Base-by-base conservation (phyloP, 1,140 invertebrate genomes). In the Drosophila simulans region DNA sequence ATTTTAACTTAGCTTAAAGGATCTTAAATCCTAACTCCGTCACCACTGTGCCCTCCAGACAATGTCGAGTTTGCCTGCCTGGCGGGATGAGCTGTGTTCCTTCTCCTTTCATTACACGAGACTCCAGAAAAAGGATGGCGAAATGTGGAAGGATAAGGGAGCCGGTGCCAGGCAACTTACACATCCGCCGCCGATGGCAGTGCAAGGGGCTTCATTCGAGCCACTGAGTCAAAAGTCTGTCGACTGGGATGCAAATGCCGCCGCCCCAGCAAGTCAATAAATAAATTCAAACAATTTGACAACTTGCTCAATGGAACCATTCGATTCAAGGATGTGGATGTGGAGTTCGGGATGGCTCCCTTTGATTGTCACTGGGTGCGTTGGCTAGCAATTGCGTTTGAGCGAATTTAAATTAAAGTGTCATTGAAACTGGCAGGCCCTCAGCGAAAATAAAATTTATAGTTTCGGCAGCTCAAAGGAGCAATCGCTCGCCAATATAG, bases 251-350 rank as follows among this genome's bases (percentile, higher is more conserved):
- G 83, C 83, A 86, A 86, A 88, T 86, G 75, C 66, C 76, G 75
- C 66, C 79, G 79, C 53, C 52, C 78, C 62, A 55, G 58, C 80
- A 77, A 84, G 84, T 89, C 84, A 89, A 88, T 88, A 89, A 89
- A 89, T 89, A 89, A 89, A 84, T 89, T 89, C 77, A 89, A 89
- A 89, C 84, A 89, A 89, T 89, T 89, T 89, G 84, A 89, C 83
- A 86, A 86, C 83, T 88, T 88, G 76, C 84, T 86, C 83, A 88
- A 86, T 86, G 83, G 75, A 37, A 54, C 17, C 8, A 2, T 34
- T 15, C 63, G 68, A 58, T 51, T 62, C 69, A 68, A 64, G 72
- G 79, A 55, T 74, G 49, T 51, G 37, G 37, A 37, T 46, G 49
- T 42, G 53, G 31, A 42, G 7, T 31, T 31, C 31, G 42, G 13